Evolutionary conservation across 2,113 vertebrate genomes (phyloP).

Genomic region (Salvelinus sp.): DNA sequence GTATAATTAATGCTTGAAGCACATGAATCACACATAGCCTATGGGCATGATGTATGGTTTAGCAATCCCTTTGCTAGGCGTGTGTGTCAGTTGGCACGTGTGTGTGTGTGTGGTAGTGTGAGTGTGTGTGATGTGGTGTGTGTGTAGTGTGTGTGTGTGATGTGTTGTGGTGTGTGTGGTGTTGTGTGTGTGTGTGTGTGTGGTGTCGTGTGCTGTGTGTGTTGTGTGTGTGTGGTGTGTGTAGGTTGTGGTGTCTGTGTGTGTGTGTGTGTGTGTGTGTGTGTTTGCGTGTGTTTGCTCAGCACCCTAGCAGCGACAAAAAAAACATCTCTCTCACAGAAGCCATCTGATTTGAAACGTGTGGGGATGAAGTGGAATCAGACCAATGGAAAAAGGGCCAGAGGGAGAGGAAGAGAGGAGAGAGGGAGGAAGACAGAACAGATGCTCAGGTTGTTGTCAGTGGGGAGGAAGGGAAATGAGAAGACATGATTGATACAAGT

Average conservation of each 20-base stretch:
- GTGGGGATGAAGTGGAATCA: not conserved
- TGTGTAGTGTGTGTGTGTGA: too few relatives aligned
- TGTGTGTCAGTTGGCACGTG: too few relatives aligned
- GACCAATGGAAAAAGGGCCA: not conserved
- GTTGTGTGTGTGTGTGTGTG: too few relatives aligned
- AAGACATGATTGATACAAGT: not conserved
- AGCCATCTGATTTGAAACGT: not conserved
- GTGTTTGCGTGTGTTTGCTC: constrained; percentile 8
- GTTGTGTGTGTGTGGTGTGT: too few relatives aligned
- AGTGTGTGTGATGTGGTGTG: too few relatives aligned
- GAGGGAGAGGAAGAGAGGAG: not conserved
- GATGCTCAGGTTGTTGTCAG: not conserved
- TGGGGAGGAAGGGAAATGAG: constrained; percentile 7
- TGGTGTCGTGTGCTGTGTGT: too few relatives aligned
- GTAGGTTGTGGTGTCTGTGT: too few relatives aligned
- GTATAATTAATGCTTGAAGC: constrained; percentile 43
- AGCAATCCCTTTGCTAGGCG: constrained; percentile 17
- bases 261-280: too few relatives aligned
- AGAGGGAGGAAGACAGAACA: not conserved
- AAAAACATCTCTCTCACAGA: not conserved
- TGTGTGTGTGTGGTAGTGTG: too few relatives aligned
- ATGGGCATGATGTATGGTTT: constrained; percentile 35
- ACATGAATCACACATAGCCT: constrained; percentile 51
- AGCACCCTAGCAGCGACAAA: constrained; percentile 1
- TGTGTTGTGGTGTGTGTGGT: too few relatives aligned